Evolutionary conservation across 2,797 vertebrate species (phyloP).

Genomic region (Pelochelys cantorii): DNA sequence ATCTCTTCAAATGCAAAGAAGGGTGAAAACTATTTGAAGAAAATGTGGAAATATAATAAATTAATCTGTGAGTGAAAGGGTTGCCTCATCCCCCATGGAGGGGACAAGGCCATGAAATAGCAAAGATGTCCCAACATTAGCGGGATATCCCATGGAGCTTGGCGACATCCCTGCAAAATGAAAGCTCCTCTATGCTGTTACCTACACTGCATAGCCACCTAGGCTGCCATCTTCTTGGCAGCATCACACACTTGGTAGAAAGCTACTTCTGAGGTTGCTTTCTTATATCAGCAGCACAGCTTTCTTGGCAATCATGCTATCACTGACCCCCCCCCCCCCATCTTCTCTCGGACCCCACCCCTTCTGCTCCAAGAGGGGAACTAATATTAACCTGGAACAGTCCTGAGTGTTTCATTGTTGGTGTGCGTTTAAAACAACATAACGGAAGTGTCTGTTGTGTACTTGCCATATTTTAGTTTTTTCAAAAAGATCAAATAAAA

Average conservation of each 20-base stretch:
- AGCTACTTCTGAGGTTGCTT: neutral
- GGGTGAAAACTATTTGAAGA: neutral
- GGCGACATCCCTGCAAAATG: neutral
- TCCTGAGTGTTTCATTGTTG: neutral
- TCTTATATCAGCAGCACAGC: neutral
- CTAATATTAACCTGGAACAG: neutral
- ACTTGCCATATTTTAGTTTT: neutral
- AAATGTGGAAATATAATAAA: neutral
- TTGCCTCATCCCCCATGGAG: neutral
- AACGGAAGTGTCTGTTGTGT: neutral
- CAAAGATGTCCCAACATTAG: neutral
- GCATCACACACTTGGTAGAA: neutral
- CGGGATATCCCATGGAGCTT: neutral
- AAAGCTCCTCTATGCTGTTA: neutral
- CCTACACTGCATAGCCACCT: accelerated
- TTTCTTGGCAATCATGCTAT: neutral
- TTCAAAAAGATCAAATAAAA: neutral
- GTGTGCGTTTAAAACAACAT: neutral
- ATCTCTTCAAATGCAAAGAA: neutral
- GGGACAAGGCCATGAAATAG: neutral
- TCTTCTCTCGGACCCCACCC: neutral
- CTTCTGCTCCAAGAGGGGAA: neutral
- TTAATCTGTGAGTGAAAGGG: neutral
- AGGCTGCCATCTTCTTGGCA: neutral
- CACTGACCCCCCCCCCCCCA: neutral